Base-by-base conservation (phyloP, 2,888 invertebrate genomes). In the Oegoconia quadripuncta region DNA sequence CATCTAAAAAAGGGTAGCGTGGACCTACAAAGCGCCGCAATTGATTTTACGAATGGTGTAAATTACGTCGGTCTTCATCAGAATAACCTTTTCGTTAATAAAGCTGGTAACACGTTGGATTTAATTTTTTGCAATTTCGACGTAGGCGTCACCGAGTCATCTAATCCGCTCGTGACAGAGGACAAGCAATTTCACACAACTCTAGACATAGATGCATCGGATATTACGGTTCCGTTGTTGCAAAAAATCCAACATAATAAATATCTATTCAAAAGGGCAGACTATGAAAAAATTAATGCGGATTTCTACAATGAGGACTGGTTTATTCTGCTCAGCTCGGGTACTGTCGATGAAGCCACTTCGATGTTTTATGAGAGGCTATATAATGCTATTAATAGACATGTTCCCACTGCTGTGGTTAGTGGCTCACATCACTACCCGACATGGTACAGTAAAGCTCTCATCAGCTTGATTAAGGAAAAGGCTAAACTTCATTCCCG, bases 381-480 rank as follows among this genome's bases (percentile, higher is more conserved):
- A 2, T 7, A 36, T 6, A 16, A 20, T 2, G 12, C 16, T 3
- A 20, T 28, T 3, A 9, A 16, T n/a, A 3, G 4, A n/a, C 15
- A 22, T 15, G 29, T 36, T 12, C 29, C 28, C 3, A 5, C 8
- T 14, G 11, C 11, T 2, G 1, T 11, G 18, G 9, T 17, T 5
- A 11, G 9, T 3, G 7, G n/a, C 14, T 11, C 11, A 5, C 4
- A 25, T 28, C 13, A 22, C 7, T 44, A 41, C 22, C 43, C 41
- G 5, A 17, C 30, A 12, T 47, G 41, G 43, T 47, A 39, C 23
- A 38, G 12, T 17, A 18, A 26, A 16, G 8, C 41, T 9, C 27
- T 46, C 11, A 41, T 43, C 1, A 41, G 30, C 8, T 7, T 42
- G 12, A 44, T 44, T 13, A 40, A 41, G 29, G 40, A 44, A 28